phyloP scores from a whole-genome alignment of 2,797 vertebrate genomes.

The Smutsia gigantea region DNA sequence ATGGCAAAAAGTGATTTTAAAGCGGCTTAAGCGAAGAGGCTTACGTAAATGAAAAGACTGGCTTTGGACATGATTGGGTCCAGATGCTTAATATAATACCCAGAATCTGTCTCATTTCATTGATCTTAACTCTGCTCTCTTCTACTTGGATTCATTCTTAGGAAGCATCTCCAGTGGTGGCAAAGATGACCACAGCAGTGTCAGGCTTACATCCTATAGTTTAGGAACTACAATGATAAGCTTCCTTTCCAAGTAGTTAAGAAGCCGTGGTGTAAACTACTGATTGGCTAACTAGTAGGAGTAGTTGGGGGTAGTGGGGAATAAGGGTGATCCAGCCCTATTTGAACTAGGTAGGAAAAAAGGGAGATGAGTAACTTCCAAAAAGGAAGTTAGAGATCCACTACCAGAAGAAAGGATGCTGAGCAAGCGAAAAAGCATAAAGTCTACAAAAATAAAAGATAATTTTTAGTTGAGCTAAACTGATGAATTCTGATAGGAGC shows the following conservation, averaged over 20 bases:
- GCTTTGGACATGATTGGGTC: conserved; percentile 2
- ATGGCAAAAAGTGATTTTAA: conserved; percentile 41
- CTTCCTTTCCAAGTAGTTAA: conserved; percentile 6
- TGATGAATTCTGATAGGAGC: conserved; percentile 29
- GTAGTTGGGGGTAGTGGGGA: not conserved
- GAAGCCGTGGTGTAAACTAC: not conserved
- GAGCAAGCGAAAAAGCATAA: not conserved
- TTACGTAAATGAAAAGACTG: conserved; percentile 6
- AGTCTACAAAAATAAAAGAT: not conserved
- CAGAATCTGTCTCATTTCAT: not conserved
- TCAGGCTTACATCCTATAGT: not conserved
- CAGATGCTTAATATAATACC: not conserved
- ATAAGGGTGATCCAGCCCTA: not conserved
- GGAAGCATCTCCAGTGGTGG: not conserved
- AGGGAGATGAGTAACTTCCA: not conserved
- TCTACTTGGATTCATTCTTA: conserved; percentile 18
- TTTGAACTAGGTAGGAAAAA: not conserved
- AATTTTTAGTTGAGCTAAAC: conserved; percentile 10
- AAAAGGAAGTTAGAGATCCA: not conserved
- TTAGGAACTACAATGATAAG: not conserved
- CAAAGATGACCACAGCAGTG: not conserved
- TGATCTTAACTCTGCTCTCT: not conserved
- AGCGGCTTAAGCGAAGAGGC: not conserved
- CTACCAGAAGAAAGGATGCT: not conserved
- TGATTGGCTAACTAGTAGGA: not conserved